These are phyloP conservation scores for Chaenogobius annularis DNA, from an alignment of 2,113 vertebrate species.

Conservation along the genomic window DNA sequence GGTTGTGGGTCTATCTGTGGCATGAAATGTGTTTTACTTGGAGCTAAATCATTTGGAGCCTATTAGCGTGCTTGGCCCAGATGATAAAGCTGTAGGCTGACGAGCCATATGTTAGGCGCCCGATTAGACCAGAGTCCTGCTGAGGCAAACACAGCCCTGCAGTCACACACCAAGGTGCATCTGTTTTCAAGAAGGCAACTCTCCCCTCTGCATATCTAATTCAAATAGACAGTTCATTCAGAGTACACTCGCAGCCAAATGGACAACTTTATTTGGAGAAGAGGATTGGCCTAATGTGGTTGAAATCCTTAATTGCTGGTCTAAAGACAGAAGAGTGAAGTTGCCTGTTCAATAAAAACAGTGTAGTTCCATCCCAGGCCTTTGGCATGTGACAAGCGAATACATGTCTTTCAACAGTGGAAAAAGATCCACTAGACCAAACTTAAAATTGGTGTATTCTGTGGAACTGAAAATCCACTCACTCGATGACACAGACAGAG, in stretches of 20 bases:
- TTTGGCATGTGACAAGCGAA: not conserved
- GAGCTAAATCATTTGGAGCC: conserved; percentile 44
- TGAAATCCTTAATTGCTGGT: not conserved
- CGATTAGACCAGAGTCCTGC: conserved; percentile 59
- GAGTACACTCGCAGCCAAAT: conserved; percentile 16
- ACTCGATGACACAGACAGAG: not conserved
- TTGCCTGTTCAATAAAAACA: not conserved
- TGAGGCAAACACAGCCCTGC: conserved; percentile 52
- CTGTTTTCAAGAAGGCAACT: conserved; percentile 44
- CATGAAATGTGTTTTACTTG: conserved; percentile 32
- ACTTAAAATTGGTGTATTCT: too few relatives aligned
- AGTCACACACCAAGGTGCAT: conserved; percentile 52
- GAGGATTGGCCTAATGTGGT: not conserved
- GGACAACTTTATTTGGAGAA: conserved; percentile 12
- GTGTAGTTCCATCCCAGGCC: not conserved
- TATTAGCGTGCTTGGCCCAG: conserved; percentile 43
- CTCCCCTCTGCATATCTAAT: conserved; percentile 38
- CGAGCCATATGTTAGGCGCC: conserved; percentile 59
- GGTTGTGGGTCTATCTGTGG: conserved; percentile 4
- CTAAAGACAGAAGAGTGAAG: not conserved
- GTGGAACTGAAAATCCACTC: not conserved
- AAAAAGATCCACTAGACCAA: not conserved
- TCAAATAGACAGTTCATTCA: conserved; percentile 37
- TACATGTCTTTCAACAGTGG: not conserved
- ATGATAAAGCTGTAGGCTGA: conserved; percentile 48